A percentile compares a stretch with the other conserved stretches of the same genome.
Conservation (phyloP, 2,797 vertebrate species). For the Peromyscus melanophrys region DNA sequence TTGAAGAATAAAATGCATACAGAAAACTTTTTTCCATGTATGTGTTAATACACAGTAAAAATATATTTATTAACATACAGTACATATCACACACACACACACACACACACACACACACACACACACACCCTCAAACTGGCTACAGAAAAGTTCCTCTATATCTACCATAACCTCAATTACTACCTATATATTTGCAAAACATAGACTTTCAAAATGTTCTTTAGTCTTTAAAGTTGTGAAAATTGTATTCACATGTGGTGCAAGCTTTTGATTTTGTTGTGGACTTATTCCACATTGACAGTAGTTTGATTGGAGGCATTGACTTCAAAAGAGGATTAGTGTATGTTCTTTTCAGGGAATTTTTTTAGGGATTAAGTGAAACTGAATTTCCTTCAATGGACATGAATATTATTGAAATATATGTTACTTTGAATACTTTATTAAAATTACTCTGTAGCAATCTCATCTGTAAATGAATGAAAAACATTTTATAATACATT, state of each 20-base stretch:
- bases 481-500: slow-evolving; percentile 46
- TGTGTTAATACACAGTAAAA: neutral
- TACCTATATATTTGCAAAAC: neutral
- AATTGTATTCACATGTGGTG: neutral
- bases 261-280: slow-evolving; percentile 3
- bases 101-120: neutral
- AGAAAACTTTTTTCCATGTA: neutral
- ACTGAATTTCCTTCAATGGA: slow-evolving; percentile 14
- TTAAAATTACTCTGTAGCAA: slow-evolving; percentile 44
- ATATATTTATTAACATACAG: neutral
- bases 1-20: neutral
- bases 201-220: slow-evolving; percentile 11
- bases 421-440: slow-evolving; percentile 13
- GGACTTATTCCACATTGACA: neutral
- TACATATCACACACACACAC: no score
- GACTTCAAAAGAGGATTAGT: neutral
- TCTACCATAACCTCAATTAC: neutral
- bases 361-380: neutral
- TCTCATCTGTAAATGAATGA: slow-evolving; percentile 7
- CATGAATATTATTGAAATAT: slow-evolving; percentile 45
- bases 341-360: neutral
- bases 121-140: neutral
- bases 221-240: slow-evolving; percentile 22
- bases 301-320: neutral
- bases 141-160: neutral